These are phyloP conservation scores for Strigops habroptila DNA, from an alignment of 2,113 vertebrate genomes.

Conservation along the genomic window DNA sequence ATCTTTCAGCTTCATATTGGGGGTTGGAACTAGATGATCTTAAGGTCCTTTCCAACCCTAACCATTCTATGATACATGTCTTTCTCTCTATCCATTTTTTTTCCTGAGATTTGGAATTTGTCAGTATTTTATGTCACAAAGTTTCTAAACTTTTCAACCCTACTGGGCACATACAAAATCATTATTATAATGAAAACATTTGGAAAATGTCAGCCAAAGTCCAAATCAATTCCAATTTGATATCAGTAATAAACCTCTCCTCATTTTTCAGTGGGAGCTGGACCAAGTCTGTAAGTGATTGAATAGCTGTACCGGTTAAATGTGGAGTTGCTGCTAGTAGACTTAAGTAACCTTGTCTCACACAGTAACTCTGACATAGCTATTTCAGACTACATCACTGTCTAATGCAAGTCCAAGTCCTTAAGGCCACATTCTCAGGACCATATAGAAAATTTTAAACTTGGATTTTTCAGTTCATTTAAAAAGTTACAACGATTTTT, in stretches of 20 bases:
- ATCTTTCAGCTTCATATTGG: not conserved
- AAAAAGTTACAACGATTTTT: not conserved
- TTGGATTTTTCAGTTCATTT: constrained; percentile 21
- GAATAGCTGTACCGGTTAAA: not conserved
- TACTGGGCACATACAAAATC: not conserved
- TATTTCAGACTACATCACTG: not conserved
- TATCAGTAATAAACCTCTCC: not conserved
- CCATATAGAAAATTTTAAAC: not conserved
- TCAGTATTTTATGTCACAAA: not conserved
- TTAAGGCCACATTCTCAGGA: not conserved
- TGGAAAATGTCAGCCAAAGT: not conserved
- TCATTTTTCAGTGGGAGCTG: not conserved
- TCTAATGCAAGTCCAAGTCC: not conserved
- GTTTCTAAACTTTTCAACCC: not conserved
- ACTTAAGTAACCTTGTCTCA: not conserved
- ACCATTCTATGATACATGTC: not conserved
- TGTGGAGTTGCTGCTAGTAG: not conserved
- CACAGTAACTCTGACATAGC: not conserved
- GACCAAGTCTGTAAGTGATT: not conserved
- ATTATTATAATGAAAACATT: not conserved
- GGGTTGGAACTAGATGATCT: not conserved
- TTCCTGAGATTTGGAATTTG: not conserved
- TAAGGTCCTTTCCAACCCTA: not conserved
- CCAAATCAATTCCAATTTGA: not conserved
- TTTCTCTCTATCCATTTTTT: not conserved